Evolutionary conservation across 2,113 vertebrate genomes (phyloP), one percentile per base, ranked within the genome.

Genomic region (Corydoras sp.): DNA sequence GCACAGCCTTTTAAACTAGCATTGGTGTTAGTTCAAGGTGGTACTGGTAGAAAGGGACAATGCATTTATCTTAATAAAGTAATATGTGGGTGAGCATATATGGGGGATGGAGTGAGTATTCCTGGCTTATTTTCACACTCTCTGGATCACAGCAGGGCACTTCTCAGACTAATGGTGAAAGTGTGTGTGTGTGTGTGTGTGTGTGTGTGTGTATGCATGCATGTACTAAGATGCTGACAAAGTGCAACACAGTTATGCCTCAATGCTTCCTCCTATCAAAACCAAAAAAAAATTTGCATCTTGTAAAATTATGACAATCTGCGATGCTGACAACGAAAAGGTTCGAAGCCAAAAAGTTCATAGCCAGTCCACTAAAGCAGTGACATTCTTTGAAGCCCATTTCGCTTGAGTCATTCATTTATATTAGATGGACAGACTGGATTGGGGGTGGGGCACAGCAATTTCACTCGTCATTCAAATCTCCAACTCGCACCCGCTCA

Each of bases 141-240:
- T 79, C 75, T 77, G 79, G 49, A 58, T 76, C 82, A 71, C 89
- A 88, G 88, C 87, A 86, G 86, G 88, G 81, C 82, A 78, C 86
- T 83, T 84, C 88, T 81, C 80, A 83, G 82, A 82, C 78, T 53
- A 60, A 80, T 73, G 82, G 88, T 86, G 24, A 65, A 29, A 62
- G 61, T 14, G 60, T 76, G 62, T 58, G 29, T 55, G 31, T 68
- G 15, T 15, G 15, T 58, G 70, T 73, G 71, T 18, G 18, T 54
- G 29, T 10, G 56, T 29, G 49, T 35, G n/a, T 15, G 29, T 15
- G 51, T 43, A 43, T 5, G 35, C 35, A 43, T 43, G 35, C 35
- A 43, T 43, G 35, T 43, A 43, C 35, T 43, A 43, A 43, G 35
- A 43, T 43, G 35, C 35, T 43, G 35, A 43, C 35, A 43, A 14